phyloP scores from a whole-genome alignment of 1,140 invertebrate genomes.

The Saccostrea echinata region DNA sequence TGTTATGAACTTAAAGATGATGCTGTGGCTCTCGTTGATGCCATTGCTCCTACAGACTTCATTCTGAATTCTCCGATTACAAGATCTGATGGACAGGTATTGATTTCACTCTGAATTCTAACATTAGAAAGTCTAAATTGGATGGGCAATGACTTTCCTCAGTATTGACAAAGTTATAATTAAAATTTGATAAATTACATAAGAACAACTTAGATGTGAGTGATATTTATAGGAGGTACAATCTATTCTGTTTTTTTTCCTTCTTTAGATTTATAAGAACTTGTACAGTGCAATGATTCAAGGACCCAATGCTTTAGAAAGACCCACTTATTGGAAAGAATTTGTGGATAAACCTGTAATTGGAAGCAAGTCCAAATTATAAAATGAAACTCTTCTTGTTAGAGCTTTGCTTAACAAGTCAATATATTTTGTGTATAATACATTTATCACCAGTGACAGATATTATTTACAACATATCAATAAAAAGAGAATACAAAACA shows the following conservation, averaged over 20 bases:
- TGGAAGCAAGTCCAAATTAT: slow-evolving; percentile 64
- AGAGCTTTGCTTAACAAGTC: no score
- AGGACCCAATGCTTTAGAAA: slow-evolving; percentile 86
- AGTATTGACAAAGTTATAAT: no score
- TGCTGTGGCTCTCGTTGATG: slow-evolving; percentile 89
- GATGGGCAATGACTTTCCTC: no score
- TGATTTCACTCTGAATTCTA: no score
- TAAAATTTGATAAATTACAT: no score
- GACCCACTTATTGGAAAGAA: slow-evolving; percentile 90
- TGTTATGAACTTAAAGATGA: slow-evolving; percentile 86
- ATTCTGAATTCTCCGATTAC: slow-evolving; percentile 78
- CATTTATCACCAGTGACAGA: no score
- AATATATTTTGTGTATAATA: no score
- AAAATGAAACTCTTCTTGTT: neutral
- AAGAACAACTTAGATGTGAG: no score
- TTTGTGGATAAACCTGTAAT: slow-evolving; percentile 80
- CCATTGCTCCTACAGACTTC: slow-evolving; percentile 92
- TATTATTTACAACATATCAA: no score
- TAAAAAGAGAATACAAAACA: no score
- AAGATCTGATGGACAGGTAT: slow-evolving; percentile 76
- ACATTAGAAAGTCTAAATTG: no score
- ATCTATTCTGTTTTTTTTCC: slow-evolving; percentile 29
- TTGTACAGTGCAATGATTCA: slow-evolving; percentile 88
- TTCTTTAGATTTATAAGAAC: slow-evolving; percentile 89
- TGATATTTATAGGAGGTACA: no score